Conservation (phyloP, 2,113 vertebrate species). For the Crotalus helleri region DNA sequence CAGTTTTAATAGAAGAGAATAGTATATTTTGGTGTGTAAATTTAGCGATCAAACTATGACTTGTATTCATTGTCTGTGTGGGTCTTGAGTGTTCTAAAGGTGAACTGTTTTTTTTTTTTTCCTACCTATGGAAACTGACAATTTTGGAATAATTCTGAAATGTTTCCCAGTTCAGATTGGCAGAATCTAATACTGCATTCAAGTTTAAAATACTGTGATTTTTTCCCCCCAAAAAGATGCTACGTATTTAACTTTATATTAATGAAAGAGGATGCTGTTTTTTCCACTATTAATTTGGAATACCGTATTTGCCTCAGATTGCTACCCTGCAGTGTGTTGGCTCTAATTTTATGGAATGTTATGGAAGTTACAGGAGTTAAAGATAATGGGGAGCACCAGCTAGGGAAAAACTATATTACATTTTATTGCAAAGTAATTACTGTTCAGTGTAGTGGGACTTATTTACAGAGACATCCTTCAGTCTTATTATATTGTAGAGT, state of each 20-base stretch:
- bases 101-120: neutral
- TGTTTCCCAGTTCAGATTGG: neutral
- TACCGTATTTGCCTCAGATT: fast-evolving
- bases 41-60: neutral
- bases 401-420: neutral
- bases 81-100: neutral
- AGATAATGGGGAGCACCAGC: neutral
- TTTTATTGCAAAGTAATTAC: neutral
- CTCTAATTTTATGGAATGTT: neutral
- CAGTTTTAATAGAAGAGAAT: neutral
- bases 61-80: neutral
- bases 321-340: neutral
- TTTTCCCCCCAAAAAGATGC: neutral
- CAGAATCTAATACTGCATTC: neutral
- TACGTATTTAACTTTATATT: neutral
- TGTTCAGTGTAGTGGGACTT: neutral
- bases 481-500: neutral
- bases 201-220: neutral
- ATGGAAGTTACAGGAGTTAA: neutral
- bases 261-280: neutral
- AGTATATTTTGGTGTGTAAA: neutral
- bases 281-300: neutral
- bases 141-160: neutral
- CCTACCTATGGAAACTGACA: neutral
- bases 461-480: neutral